Evolutionary conservation across 2,888 invertebrate species (phyloP).

Genomic region (Parascotia fuliginaria): DNA sequence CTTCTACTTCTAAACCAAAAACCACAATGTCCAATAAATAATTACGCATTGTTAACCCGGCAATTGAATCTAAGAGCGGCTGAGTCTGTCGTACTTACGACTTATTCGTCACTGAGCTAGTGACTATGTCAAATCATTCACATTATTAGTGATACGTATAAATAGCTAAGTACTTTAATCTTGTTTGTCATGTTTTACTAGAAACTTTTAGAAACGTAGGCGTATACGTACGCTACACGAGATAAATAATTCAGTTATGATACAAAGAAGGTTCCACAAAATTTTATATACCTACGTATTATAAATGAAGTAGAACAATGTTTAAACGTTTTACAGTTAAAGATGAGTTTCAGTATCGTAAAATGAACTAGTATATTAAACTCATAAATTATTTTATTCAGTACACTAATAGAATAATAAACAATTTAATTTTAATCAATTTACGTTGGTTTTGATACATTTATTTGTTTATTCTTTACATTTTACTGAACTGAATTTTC

Average conservation of each 20-base stretch:
- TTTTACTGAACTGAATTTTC: slow-evolving; percentile 1
- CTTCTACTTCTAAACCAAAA: no score
- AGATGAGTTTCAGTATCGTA: no score
- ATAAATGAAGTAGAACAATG: background rate
- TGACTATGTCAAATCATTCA: no score
- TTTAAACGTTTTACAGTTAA: slow-evolving; percentile 16
- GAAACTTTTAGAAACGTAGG: slow-evolving; percentile 21
- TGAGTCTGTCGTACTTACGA: no score
- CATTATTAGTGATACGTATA: no score
- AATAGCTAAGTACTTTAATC: no score
- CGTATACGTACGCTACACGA: slow-evolving; percentile 8
- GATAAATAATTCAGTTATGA: slow-evolving; percentile 25
- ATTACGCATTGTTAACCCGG: no score
- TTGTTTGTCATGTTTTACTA: slow-evolving; percentile 5
- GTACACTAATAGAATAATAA: background rate
- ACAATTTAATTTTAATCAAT: slow-evolving; percentile 11
- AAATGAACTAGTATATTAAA: no score
- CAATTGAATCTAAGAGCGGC: no score
- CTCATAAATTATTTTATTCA: background rate
- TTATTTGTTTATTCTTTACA: slow-evolving; percentile 6
- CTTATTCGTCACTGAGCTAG: no score
- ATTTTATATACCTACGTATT: slow-evolving; percentile 13
- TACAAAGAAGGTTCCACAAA: slow-evolving; percentile 9
- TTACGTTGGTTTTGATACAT: slow-evolving; percentile 25
- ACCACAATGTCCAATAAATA: no score